Evolutionary conservation across 2,113 vertebrate species (phyloP), one percentile per base, ranked within the genome.

Genomic region (Thalassoma bifasciatum): DNA sequence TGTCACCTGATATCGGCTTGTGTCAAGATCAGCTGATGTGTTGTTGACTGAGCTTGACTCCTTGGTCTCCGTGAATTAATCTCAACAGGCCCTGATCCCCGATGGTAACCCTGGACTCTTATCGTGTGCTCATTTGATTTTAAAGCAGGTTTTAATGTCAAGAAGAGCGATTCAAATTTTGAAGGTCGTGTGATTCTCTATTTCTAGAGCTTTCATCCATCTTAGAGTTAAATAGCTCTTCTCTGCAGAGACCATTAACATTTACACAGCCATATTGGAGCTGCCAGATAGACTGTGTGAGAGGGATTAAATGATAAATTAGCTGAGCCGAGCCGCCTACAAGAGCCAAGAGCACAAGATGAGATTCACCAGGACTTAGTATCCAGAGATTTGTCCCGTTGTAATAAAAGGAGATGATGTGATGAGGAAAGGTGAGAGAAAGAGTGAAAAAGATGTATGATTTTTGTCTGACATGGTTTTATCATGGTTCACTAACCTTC

Each of bases 181-280:
- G 21, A 34, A 11, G 21, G 46, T 2, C 11, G 38, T 64, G 65
- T 66, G 57, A 5, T 47, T 3, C 50, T 40, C 37, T 21, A 17
- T 51, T 53, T 68, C 53, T 24, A 68, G 53, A 56, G 66, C 65
- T 69, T 72, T 50, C 57, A 76, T 78, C 58, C 54, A 79, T 87
- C 49, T 73, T 64, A 54, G 57, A 64, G 76, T 77, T 86, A 3
- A 73, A 79, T 68, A 34, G 52, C 64, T 60, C 17, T 44, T 9
- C 30, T 51, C 77, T n/a, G 37, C 42, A 63, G 66, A 63, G 46
- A 52, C 26, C 54, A 30, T 72, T 69, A 80, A 80, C 74, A 81
- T 85, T 88, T 81, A 62, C 66, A 65, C 44, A 77, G 64, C 36
- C 36, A 63, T 58, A 38, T 34, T 79, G 66, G 23, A 62, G 40